Evolutionary conservation across 2,888 invertebrate species (phyloP), one percentile per base, ranked within the genome.

Genomic region (Plutella xylostella): DNA sequence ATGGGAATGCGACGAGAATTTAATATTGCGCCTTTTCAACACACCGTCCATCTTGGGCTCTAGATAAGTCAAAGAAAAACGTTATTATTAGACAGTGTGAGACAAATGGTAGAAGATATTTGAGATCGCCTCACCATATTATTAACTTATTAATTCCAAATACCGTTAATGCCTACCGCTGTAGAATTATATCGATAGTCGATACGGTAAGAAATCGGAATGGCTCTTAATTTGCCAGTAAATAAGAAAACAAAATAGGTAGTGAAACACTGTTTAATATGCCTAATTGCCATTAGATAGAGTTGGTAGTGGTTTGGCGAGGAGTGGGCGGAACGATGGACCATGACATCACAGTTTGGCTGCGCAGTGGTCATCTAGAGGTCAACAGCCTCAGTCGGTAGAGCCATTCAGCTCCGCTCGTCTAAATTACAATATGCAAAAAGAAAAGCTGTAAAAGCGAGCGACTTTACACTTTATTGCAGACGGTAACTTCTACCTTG

Each of bases 331-430:
- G 22, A 15, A 22, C 39, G 22, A 65, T 55, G 54, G 46, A 54
- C 62, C 61, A 67, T 76, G 74, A 77, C 73, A 73, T 75, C 72
- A 75, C 68, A 63, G 50, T 51, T 60, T 63, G 52, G 59, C 55
- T 59, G 57, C 51, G 56, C 28, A 12, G 28, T 6, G 28, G 2
- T 9, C 4, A 9, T 28, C 11, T 28, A 14, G 39, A 39, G 39
- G 39, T 39, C 25, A 39, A 39, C 39, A 39, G 25, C 39, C 39
- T 39, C 15, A 22, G 11, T 22, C 22, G 22, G 15, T 3, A 9
- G 17, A 15, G 25, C 22, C 15, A 39, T 39, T 39, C 22, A 22
- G 22, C 25, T 15, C 19, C 20, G 37, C 37, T 22, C 25, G 19
- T 20, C 37, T 9, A 22, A 39, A 39, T 37, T 19, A 39, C 11